Base-by-base conservation (phyloP, 2,113 vertebrate species). In the Atrichornis clamosus region DNA sequence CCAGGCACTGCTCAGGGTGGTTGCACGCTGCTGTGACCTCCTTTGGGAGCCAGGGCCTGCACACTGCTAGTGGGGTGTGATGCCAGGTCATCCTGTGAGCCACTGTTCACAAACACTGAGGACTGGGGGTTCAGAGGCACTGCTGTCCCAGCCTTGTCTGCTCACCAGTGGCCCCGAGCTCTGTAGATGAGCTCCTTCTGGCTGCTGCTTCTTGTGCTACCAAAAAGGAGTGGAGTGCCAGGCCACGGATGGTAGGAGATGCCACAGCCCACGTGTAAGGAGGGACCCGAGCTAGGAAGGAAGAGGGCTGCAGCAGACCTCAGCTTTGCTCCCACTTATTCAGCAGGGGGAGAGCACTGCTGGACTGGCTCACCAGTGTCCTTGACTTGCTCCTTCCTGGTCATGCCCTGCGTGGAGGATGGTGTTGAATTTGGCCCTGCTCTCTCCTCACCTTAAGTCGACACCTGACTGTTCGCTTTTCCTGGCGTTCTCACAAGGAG, bases 21-120 rank as follows among this genome's bases (percentile, higher is more conserved):
- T n/a, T 46, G 7, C 30, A 39, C 39, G 15, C n/a, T 1, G 4
- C 63, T 41, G 67, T 30, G 53, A 23, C 11, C 42, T 72, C 47
- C 33, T 79, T n/a, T n/a, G 20, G 67, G 49, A 53, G 53, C 32
- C 7, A 1, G 26, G 15, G 14, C 23, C 55, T 3, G 0, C 52
- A 16, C 0, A 1, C 6, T 23, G 39, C 47, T 46, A 0, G 39
- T 5, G 22, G 26, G 53, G 11, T 16, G 0, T 0, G 5, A 23
- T 49, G 80, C n/a, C 35, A 50, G 35, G 22, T 42, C 35, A 59
- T 35, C 1, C 24, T 65, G 23, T 17, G 62, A 73, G 83, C 30
- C 18, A 1, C 49, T 33, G 20, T 2, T 65, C 44, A 5, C 62
- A 19, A 75, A 14, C 64, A 23, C 8, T 0, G 10, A 33, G 19